Evolutionary conservation across 2,113 vertebrate genomes (phyloP).

Genomic region (Petromus typicus): DNA sequence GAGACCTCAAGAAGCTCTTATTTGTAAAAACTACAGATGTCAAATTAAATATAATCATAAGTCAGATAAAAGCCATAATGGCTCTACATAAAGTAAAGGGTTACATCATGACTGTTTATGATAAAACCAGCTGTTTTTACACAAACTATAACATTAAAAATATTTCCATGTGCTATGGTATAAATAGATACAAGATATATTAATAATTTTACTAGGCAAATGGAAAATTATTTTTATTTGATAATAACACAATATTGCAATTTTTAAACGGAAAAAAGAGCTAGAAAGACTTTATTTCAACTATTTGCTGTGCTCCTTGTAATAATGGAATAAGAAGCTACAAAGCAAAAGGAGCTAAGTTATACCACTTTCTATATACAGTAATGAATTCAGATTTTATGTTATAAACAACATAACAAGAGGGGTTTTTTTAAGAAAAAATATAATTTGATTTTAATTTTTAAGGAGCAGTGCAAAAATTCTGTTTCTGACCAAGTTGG

Average conservation of each 20-base stretch:
- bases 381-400: background rate
- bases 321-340: background rate
- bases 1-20: background rate
- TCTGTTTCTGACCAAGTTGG: background rate
- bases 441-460: background rate
- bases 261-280: background rate
- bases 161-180: background rate
- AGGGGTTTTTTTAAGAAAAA: background rate
- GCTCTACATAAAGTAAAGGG: background rate
- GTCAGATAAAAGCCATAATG: background rate
- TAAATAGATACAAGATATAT: background rate
- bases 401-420: background rate
- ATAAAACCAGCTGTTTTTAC: background rate
- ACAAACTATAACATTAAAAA: background rate
- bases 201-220: background rate
- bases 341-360: background rate
- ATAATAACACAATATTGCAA: background rate
- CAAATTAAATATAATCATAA: background rate
- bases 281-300: background rate
- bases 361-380: background rate
- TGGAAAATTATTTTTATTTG: background rate
- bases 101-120: background rate
- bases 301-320: background rate
- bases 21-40: background rate
- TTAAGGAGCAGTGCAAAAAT: background rate